Conservation (phyloP, 2,797 vertebrate genomes). For the Gymnodraco acuticeps region DNA sequence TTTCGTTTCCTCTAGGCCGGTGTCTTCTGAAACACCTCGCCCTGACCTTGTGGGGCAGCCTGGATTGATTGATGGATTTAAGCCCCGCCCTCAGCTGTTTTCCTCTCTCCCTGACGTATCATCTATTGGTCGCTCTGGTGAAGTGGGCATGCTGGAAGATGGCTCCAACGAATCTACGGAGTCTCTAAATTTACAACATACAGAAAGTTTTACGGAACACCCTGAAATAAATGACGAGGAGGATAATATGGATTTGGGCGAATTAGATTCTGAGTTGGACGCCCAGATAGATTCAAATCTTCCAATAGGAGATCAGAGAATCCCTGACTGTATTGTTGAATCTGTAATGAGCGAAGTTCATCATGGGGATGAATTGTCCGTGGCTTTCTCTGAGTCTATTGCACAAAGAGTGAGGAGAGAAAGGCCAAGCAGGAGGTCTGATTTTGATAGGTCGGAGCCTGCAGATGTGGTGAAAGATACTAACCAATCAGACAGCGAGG, state of each 20-base stretch:
- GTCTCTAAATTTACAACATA: constrained; percentile 50
- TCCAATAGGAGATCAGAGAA: constrained; percentile 42
- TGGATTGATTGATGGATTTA: constrained; percentile 42
- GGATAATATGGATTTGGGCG: constrained; percentile 46
- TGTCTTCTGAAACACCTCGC: constrained; percentile 52
- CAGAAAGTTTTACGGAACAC: constrained; percentile 9
- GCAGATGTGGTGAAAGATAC: constrained; percentile 68
- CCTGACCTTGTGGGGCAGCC: constrained; percentile 82
- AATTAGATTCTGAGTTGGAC: constrained; percentile 64
- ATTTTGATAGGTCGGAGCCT: constrained; percentile 49
- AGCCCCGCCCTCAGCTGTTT: constrained; percentile 60
- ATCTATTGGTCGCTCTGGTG: constrained; percentile 54
- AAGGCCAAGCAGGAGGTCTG: constrained; percentile 57
- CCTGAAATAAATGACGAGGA: constrained; percentile 16
- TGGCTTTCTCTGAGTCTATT: constrained; percentile 81
- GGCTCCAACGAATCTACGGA: constrained; percentile 54
- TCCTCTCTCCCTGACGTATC: constrained; percentile 85
- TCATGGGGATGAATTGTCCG: constrained; percentile 55
- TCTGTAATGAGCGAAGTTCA: constrained; percentile 70
- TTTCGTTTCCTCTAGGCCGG: constrained; percentile 51
- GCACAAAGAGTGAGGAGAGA: constrained; percentile 80
- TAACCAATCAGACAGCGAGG: constrained; percentile 40
- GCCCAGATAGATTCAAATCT: constrained; percentile 27
- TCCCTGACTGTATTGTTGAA: constrained; percentile 78
- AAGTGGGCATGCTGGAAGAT: constrained; percentile 25